Evolutionary conservation across 2,797 vertebrate species (phyloP), one percentile per base, ranked within the genome.

Genomic region (Siniperca undulata): DNA sequence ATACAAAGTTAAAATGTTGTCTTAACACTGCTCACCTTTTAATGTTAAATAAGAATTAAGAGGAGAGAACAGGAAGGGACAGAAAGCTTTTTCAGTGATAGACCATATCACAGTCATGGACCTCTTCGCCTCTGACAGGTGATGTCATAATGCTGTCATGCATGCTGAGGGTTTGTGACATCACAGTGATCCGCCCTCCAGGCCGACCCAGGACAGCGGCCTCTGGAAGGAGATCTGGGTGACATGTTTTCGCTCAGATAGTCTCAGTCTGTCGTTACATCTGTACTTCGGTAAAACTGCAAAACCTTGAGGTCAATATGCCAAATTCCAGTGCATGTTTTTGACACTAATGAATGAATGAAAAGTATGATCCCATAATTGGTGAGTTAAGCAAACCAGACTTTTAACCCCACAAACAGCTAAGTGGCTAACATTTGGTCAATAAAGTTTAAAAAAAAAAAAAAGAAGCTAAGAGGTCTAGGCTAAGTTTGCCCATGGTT

Each of bases 141-240:
- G 46, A 83, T 78, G 46, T 85, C 52, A 80, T 64, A 67, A 70
- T 59, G 56, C 46, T 76, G 50, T 62, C 70, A 78, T 66, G 61
- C 44, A 46, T 40, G 64, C 71, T 73, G 58, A 78, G 46, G 58
- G 36, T 60, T 62, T 67, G 69, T 70, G 77, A 81, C 79, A 77
- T 70, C 67, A 75, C 67, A 55, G 52, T 22, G 70, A 72, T 67
- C 38, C 0, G 7, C 56, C 78, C 55, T 50, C 20, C 34, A 42
- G 72, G 58, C 42, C 14, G 9, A 36, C 14, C 70, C 19, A 38
- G 36, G 17, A 71, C 42, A n/a, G 61, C 0, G 8, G 36, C 34
- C 22, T 24, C 62, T 70, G 48, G 80, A 34, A 16, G 60, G 46
- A 56, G 62, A 84, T 72, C n/a, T 34, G 11, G 56, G n/a, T 42